phyloP scores from a whole-genome alignment of 2,113 vertebrate species.

The Rana temporaria region DNA sequence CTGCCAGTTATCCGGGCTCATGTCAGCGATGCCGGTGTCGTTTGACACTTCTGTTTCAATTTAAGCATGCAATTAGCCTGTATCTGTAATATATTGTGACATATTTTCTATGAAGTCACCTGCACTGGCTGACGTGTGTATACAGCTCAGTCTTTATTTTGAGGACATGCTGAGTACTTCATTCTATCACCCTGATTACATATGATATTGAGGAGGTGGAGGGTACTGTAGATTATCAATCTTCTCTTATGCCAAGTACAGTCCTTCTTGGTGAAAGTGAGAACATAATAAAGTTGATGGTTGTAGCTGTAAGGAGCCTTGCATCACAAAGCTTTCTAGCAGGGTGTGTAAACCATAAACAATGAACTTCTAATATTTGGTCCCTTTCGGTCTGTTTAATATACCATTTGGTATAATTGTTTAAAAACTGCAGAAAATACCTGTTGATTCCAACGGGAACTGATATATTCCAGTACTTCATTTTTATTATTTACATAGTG shows the following conservation, averaged over 20 bases:
- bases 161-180: neutral
- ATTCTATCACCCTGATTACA: neutral
- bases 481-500: too few species aligned
- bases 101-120: conserved; percentile 41
- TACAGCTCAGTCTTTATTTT: neutral
- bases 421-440: too few species aligned
- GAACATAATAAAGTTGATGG: too few species aligned
- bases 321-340: too few species aligned
- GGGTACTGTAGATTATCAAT: neutral
- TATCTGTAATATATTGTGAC: conserved; percentile 59
- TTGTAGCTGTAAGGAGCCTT: too few species aligned
- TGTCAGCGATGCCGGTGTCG: conserved; percentile 4
- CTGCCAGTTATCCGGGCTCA: fast-evolving
- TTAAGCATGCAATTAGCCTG: conserved; percentile 29
- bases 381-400: too few species aligned
- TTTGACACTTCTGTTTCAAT: neutral
- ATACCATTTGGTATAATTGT: too few species aligned
- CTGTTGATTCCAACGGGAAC: too few species aligned
- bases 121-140: conserved; percentile 53
- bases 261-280: too few species aligned
- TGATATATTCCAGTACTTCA: too few species aligned
- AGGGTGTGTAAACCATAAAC: too few species aligned
- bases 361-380: too few species aligned
- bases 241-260: neutral
- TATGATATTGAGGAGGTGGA: neutral